Conservation (phyloP, 2,797 vertebrate genomes). For the Darevskia nairensis region DNA sequence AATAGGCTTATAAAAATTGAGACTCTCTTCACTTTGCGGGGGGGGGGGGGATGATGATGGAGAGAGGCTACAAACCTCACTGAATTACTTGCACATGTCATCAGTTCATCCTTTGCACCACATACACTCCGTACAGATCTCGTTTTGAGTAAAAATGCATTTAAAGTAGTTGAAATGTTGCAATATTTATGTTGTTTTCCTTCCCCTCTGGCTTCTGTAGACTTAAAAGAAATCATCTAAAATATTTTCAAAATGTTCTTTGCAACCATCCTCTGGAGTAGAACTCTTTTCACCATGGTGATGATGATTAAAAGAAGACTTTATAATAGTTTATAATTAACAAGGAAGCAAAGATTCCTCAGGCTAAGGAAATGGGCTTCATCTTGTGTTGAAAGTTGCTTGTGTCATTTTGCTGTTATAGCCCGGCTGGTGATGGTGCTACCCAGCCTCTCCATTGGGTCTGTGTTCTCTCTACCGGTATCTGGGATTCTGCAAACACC, state of each 20-base stretch:
- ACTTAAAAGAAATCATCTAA: neutral
- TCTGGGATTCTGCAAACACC: constrained; percentile 59
- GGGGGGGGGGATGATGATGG: neutral
- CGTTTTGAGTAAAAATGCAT: neutral
- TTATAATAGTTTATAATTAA: neutral
- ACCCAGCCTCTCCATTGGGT: accelerated
- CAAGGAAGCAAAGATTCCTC: neutral
- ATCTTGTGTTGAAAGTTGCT: neutral
- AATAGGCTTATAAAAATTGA: too few species aligned
- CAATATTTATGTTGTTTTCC: neutral
- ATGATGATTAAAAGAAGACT: neutral
- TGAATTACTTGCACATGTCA: neutral
- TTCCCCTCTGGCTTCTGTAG: neutral
- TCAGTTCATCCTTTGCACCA: too few species aligned
- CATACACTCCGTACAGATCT: neutral
- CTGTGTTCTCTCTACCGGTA: constrained; percentile 19
- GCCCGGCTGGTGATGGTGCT: neutral
- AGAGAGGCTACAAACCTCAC: neutral
- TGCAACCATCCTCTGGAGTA: neutral
- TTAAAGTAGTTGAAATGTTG: neutral
- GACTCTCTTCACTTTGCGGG: too few species aligned
- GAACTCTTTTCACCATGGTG: neutral
- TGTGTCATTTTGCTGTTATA: neutral
- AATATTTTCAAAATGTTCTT: neutral
- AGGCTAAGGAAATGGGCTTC: neutral